A percentile compares a stretch with the other conserved stretches of the same genome.
phyloP scores from a whole-genome alignment of 2,113 vertebrate species.

The Plecturocebus donacophilus region DNA sequence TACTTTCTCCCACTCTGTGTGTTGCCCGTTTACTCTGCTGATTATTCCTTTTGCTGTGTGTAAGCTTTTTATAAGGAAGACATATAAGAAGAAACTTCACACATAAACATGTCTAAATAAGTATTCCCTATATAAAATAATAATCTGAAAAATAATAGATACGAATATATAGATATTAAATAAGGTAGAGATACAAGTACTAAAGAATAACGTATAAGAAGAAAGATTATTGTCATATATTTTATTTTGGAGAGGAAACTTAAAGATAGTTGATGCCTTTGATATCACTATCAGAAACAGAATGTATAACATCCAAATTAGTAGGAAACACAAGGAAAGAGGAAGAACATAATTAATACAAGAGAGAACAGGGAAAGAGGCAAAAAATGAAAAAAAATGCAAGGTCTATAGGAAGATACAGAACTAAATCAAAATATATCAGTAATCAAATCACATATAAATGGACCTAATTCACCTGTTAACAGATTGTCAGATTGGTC shows the following conservation, averaged over 20 bases:
- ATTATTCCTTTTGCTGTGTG: no score
- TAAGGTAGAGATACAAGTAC: background rate
- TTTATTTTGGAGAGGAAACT: background rate
- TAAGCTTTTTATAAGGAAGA: background rate
- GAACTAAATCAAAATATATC: background rate
- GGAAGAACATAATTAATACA: background rate
- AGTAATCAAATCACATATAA: background rate
- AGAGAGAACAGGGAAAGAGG: background rate
- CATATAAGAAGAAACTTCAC: background rate
- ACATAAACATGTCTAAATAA: background rate
- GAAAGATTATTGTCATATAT: background rate
- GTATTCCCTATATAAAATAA: background rate
- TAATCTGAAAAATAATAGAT: background rate
- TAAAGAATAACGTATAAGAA: background rate
- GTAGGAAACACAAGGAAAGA: background rate
- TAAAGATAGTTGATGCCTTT: background rate
- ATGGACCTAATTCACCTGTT: background rate
- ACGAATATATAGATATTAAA: background rate
- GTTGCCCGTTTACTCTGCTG: no score
- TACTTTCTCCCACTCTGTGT: no score
- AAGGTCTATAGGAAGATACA: background rate
- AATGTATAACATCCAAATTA: background rate
- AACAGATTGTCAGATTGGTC: background rate
- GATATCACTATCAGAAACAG: background rate
- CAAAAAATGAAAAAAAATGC: background rate